Evolutionary conservation across 1,140 invertebrate genomes (phyloP), one percentile per base, ranked within the genome.

Genomic region (Ips nitidus): DNA sequence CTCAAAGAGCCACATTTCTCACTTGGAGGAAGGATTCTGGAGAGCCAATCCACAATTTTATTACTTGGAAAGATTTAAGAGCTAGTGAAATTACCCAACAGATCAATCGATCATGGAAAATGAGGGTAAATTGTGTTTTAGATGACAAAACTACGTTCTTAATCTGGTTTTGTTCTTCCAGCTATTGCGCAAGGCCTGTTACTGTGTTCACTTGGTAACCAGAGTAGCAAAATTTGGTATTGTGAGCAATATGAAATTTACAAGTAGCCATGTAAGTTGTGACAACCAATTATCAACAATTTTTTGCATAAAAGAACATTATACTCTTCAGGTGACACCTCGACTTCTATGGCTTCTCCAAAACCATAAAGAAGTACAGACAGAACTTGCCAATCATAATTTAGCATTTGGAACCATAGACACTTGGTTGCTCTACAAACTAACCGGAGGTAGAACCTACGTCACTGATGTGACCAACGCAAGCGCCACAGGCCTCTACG

Each of bases 61-160:
- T 98, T 69, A 95, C 94, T 37, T 99, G 97, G 97, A 98, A 98
- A 80, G 97, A 99, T 81, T 75, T 93, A 41, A 85, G 97, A 65
- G 91, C 94, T 40, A 87, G 91, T 75, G 78, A 85, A 41, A 81
- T 94, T 63, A 94, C 97, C 0, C 87, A 91, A 57, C 80, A 88
- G 74, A 95, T 94, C 91, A 98, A 98, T 81, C 82, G 86, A 5
- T 97, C 94, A 2, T 83, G 91, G 52, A 88, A 83, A 2, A 84
- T 95, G 76, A 93, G 87, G 81, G 88, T 91, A 73, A 77, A 40
- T 22, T 22, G 22, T 22, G 22, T 22, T 22, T 22, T 22, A 22
- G 22, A 22, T 41, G 53, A 63, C 53, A 55, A 55, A 8, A 55
- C 37, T 55, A 6, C 45, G n/a, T 6, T n/a, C 5, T 22, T 55